Evolutionary conservation across 2,797 vertebrate species (phyloP).

Genomic region (Cuculus canorus): DNA sequence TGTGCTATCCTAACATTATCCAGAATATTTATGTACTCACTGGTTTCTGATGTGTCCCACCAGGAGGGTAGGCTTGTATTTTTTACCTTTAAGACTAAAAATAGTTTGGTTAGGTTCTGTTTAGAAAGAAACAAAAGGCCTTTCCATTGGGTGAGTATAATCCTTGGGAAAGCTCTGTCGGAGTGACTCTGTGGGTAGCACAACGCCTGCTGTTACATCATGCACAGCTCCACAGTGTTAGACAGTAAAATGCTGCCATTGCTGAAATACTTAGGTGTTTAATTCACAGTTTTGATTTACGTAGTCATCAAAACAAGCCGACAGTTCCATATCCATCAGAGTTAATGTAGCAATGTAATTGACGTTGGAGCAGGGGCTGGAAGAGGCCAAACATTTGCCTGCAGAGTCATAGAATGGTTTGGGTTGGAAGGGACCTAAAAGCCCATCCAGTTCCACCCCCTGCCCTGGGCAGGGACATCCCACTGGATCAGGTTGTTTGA

Average conservation of each 20-base stretch:
- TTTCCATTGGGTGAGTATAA: background rate
- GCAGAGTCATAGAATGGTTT: background rate
- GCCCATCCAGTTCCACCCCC: no score
- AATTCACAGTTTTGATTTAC: background rate
- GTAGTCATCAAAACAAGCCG: background rate
- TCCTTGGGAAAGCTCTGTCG: background rate
- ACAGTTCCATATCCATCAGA: background rate
- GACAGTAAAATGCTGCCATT: background rate
- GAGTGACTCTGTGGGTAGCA: background rate
- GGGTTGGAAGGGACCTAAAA: no score
- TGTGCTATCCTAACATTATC: background rate
- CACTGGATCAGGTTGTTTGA: no score
- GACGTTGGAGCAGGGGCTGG: background rate
- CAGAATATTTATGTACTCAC: background rate
- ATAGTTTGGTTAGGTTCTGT: background rate
- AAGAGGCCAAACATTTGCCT: background rate
- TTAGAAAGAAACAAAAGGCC: background rate
- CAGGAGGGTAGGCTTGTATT: background rate
- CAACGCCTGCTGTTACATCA: no score
- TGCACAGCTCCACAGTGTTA: accelerated
- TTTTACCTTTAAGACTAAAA: background rate
- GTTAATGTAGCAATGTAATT: background rate
- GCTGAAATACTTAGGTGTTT: background rate
- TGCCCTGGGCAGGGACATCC: no score
- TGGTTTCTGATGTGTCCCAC: background rate